Conservation (phyloP, 2,113 vertebrate genomes). For the Actenoides lindsayi region DNA sequence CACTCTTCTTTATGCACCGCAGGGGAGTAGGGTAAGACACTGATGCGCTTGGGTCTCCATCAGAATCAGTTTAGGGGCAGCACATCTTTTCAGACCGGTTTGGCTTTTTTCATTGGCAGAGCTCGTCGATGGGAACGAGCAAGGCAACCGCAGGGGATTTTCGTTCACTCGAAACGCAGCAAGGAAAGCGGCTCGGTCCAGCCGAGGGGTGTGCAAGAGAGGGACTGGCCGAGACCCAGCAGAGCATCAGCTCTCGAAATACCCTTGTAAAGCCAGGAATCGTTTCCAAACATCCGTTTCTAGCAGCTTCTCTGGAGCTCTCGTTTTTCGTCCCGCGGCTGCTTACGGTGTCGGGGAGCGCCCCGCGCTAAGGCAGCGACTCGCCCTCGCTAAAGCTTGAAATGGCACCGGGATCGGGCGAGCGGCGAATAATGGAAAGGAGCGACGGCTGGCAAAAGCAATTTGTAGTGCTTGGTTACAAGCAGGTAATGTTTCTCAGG, state of each 20-base stretch:
- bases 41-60: accelerated
- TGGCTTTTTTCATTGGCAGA: neutral
- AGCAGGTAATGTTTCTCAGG: too few species aligned
- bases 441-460: too few species aligned
- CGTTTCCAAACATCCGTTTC: neutral
- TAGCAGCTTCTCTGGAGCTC: too few species aligned
- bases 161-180: neutral
- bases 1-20: too few species aligned
- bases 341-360: too few species aligned
- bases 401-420: too few species aligned
- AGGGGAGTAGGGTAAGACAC: too few species aligned
- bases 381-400: too few species aligned
- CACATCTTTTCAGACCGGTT: neutral
- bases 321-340: too few species aligned
- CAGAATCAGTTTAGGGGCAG: neutral
- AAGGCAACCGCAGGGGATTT: neutral
- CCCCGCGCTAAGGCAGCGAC: too few species aligned
- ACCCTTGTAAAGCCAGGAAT: neutral
- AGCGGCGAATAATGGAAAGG: too few species aligned
- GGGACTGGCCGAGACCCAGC: neutral
- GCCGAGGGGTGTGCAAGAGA: neutral
- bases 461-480: too few species aligned
- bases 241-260: neutral
- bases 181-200: neutral
- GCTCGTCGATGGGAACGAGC: accelerated